Base-by-base conservation (phyloP, 2,888 invertebrate genomes). In the Blastobasis adustella region DNA sequence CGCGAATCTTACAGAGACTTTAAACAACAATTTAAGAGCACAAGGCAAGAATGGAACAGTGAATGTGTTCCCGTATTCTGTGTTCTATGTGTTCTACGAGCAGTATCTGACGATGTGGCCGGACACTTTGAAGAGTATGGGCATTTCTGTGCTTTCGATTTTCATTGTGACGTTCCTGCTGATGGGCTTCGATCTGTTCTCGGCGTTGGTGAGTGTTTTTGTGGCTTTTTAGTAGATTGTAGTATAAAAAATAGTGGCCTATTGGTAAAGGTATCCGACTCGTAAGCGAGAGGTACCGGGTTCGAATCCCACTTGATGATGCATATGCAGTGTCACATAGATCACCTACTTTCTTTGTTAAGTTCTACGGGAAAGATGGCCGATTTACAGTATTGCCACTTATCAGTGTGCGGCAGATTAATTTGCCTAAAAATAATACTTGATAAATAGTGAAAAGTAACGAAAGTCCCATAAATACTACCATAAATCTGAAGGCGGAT, bases 81-180 rank as follows among this genome's bases (percentile, higher is more conserved):
- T 98, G 49, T 98, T 98, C 88, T 99, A 99, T 78, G 98, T 99
- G 37, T 99, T 97, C 88, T 99, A 99, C 77, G 99, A 99, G 77
- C 99, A 99, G 86, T 99, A 99, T 81, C 88, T 98, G 59, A 97
- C 97, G 6, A 97, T 98, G 92, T 96, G 98, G 94, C 91, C 93
- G 0, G 97, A 98, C 69, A 96, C 98, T 0, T 76, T 97, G 40
- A 91, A 93, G 71, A 96, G 96, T 66, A 91, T 99, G 82, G 93
- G 94, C 10, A 93, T 98, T 52, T 98, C 98, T 10, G 89, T 98
- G 54, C 82, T 93, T 3, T 97, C 98, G n/a, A 98, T 99, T 57
- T 98, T 99, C 79, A 90, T 97, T 38, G 98, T 98, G 6, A 97
- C 98, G 0, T 96, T 97, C 84, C 66, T 97, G 10, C 81, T 98